These are phyloP conservation scores for Andricus curvator DNA, from an alignment of 2,888 invertebrate genomes.

Conservation along the genomic window DNA sequence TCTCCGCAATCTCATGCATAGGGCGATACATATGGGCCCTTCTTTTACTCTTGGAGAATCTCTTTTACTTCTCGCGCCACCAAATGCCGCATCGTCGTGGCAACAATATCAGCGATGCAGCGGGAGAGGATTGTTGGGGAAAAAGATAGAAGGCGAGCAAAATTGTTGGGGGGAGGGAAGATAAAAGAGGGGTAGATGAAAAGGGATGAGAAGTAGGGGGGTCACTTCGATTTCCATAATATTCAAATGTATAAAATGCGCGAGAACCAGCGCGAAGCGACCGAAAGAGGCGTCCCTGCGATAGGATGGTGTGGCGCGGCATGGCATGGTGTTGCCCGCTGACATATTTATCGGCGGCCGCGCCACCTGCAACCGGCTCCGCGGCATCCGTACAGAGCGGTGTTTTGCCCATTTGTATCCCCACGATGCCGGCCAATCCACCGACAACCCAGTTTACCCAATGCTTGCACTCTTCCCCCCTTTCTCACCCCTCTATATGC, in stretches of 20 bases:
- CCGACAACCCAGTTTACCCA: constrained; percentile 67
- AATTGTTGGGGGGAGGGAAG: background rate
- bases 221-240: constrained; percentile 74
- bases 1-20: constrained; percentile 44
- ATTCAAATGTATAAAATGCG: constrained; percentile 74
- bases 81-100: background rate
- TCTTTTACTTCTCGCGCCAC: constrained; percentile 32
- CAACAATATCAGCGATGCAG: constrained; percentile 5
- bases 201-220: background rate
- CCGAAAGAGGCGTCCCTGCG: constrained; percentile 47
- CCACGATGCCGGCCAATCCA: constrained; percentile 54
- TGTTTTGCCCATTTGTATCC: constrained; percentile 65
- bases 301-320: constrained; percentile 49
- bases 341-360: constrained; percentile 77
- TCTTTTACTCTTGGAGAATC: constrained; percentile 1
- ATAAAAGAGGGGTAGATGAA: background rate
- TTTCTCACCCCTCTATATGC: constrained; percentile 38
- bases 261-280: constrained; percentile 53
- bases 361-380: constrained; percentile 75
- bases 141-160: constrained; percentile 16
- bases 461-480: constrained; percentile 43
- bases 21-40: constrained; percentile 41
- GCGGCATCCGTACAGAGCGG: constrained; percentile 72
- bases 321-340: constrained; percentile 75
- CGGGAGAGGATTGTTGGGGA: background rate